Conservation (phyloP, 2,797 vertebrate genomes). For the Masticophis lateralis region DNA sequence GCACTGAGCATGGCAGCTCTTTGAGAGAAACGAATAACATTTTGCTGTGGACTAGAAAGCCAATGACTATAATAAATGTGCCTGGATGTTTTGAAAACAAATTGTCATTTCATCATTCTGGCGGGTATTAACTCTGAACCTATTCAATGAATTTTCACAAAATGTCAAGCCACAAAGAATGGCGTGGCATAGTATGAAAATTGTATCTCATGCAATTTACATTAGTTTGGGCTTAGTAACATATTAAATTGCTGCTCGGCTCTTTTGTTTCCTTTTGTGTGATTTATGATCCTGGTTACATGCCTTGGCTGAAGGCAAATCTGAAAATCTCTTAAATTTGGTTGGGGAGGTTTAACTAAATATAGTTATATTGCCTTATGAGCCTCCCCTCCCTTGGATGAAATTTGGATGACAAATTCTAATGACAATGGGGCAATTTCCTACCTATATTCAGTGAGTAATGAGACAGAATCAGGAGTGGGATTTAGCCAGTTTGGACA, state of each 20-base stretch:
- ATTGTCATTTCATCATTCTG: constrained; percentile 23
- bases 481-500: too few species aligned
- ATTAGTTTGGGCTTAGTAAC: background rate
- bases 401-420: background rate
- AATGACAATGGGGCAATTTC: background rate
- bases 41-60: constrained; percentile 50
- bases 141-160: constrained; percentile 14
- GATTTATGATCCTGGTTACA: background rate
- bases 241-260: background rate
- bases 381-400: background rate
- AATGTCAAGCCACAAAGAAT: background rate
- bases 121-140: constrained; percentile 25
- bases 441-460: background rate
- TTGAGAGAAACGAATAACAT: constrained; percentile 55
- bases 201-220: fast-evolving
- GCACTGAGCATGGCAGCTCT: constrained; percentile 54
- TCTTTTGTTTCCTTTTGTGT: background rate
- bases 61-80: constrained; percentile 9
- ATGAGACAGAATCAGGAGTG: background rate
- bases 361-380: background rate
- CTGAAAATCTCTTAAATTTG: background rate
- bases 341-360: background rate
- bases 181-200: background rate
- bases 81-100: constrained; percentile 49
- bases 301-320: background rate